Conservation (phyloP, 1,140 invertebrate species). For the Ceratina calcarata region DNA sequence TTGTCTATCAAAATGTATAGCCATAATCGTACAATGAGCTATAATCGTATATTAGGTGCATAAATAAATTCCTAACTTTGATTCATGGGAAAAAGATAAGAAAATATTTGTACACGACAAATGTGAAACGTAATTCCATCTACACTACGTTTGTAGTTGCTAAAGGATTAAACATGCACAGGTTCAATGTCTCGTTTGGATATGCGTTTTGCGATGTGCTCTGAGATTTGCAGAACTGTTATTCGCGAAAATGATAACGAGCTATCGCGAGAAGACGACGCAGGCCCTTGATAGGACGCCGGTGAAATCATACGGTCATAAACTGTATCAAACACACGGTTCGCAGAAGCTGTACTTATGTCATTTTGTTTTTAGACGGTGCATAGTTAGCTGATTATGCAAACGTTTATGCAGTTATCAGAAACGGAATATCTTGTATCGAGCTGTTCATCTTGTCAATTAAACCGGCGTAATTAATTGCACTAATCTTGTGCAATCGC, state of each 20-base stretch:
- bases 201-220: too few relatives aligned
- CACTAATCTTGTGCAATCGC: not conserved
- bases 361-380: not conserved
- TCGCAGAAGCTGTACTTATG: not conserved
- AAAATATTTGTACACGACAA: too few relatives aligned
- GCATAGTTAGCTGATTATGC: constrained; percentile 11
- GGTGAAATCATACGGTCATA: not conserved
- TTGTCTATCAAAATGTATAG: too few relatives aligned
- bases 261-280: constrained; percentile 43
- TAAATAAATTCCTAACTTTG: too few relatives aligned
- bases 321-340: constrained; percentile 35
- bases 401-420: constrained; percentile 24
- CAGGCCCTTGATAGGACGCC: constrained; percentile 32
- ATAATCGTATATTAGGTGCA: too few relatives aligned
- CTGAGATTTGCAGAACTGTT: constrained; percentile 65
- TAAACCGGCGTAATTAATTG: not conserved
- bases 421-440: constrained; percentile 26
- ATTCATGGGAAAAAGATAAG: too few relatives aligned
- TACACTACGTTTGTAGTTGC: too few relatives aligned
- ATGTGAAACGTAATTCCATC: too few relatives aligned
- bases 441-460: constrained; percentile 41
- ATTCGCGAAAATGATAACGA: constrained; percentile 66
- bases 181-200: too few relatives aligned
- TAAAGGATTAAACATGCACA: too few relatives aligned
- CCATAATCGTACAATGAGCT: too few relatives aligned